phyloP scores from a whole-genome alignment of 2,797 vertebrate genomes.

The Pogoniulus pusillus region DNA sequence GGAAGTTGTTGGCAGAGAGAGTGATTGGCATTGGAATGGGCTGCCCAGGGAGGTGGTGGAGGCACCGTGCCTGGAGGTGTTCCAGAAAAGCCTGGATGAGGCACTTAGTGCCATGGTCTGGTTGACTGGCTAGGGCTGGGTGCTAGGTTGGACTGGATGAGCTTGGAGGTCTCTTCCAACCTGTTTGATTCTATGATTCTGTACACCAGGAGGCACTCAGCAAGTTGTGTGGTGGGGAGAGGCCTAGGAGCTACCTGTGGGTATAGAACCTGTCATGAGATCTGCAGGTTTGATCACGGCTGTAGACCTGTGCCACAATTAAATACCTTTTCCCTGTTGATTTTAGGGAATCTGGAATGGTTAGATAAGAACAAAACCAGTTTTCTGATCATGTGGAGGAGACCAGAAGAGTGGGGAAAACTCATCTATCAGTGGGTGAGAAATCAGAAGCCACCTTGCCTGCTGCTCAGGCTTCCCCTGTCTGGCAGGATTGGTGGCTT shows the following conservation, averaged over 20 bases:
- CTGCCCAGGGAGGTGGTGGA: no score
- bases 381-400: conserved; percentile 97
- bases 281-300: rapidly evolving
- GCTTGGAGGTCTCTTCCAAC: no score
- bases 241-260: rapidly evolving
- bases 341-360: conserved; percentile 95
- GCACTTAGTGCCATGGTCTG: no score
- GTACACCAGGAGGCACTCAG: rapidly evolving
- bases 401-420: conserved; percentile 97
- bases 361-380: conserved; percentile 96
- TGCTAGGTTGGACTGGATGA: no score
- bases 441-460: rapidly evolving
- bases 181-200: no score
- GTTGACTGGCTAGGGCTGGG: no score
- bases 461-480: not conserved
- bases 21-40: no score
- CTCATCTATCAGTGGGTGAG: conserved; percentile 98
- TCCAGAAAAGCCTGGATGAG: no score
- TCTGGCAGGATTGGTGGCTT: rapidly evolving
- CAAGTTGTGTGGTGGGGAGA: rapidly evolving
- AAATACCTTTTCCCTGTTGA: not conserved
- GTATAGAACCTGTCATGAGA: rapidly evolving
- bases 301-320: not conserved
- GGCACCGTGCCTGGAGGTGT: no score
- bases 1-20: no score